These are phyloP conservation scores for Torymus auratus DNA, from an alignment of 2,888 invertebrate species.

Conservation along the genomic window DNA sequence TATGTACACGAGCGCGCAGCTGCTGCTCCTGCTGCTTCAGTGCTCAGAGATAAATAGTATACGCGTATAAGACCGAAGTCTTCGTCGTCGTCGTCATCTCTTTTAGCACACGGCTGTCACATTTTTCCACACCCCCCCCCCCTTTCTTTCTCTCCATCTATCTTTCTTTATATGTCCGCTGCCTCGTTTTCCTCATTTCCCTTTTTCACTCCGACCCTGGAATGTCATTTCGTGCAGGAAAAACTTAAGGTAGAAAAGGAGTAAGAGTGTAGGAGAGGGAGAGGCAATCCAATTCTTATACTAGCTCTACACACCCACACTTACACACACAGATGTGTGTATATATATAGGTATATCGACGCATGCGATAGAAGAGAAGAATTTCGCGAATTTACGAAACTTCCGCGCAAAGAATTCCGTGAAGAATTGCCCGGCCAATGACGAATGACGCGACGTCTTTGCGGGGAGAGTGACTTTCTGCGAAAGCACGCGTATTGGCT, in stretches of 20 bases:
- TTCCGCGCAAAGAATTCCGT: slow-evolving; percentile 15
- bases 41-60: neutral
- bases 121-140: too few relatives aligned
- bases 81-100: neutral
- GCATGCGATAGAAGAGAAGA: neutral
- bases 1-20: too few relatives aligned
- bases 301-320: too few relatives aligned
- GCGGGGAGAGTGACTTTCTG: neutral
- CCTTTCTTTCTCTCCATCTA: neutral
- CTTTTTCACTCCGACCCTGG: neutral
- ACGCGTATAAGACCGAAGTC: neutral
- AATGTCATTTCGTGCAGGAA: slow-evolving; percentile 4
- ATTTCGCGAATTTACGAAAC: slow-evolving; percentile 10
- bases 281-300: too few relatives aligned
- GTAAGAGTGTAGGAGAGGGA: too few relatives aligned
- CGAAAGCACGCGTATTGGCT: too few relatives aligned
- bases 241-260: too few relatives aligned
- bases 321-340: too few relatives aligned
- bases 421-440: slow-evolving; percentile 44
- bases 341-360: too few relatives aligned
- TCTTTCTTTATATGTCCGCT: neutral
- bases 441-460: slow-evolving; percentile 27
- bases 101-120: too few relatives aligned
- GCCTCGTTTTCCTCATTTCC: neutral
- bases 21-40: too few relatives aligned